These are phyloP conservation scores for Atractosteus spatula DNA, from an alignment of 2,113 vertebrate species.

Conservation along the genomic window DNA sequence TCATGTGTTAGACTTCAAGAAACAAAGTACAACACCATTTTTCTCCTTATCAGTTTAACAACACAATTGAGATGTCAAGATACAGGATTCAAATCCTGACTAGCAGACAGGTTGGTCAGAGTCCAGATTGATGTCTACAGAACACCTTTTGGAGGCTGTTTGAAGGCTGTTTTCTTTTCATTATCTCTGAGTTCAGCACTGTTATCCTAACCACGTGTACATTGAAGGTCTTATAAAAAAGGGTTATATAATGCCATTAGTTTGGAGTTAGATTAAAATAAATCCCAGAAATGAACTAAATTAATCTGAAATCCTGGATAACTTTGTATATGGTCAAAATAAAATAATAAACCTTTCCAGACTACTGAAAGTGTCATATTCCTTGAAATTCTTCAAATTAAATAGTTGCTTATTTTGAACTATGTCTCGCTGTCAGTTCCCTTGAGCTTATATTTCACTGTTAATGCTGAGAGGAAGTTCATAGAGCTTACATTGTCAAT, in stretches of 20 bases:
- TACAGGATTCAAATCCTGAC: conserved; percentile 27
- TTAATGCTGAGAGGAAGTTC: too few species aligned
- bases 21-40: too few species aligned
- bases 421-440: too few species aligned
- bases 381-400: not conserved
- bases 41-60: conserved; percentile 31
- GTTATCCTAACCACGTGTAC: not conserved
- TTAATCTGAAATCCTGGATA: not conserved
- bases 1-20: too few species aligned
- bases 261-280: not conserved
- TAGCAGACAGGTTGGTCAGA: conserved; percentile 33
- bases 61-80: conserved; percentile 42
- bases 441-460: too few species aligned
- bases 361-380: not conserved
- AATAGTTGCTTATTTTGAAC: not conserved
- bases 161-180: not conserved
- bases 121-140: conserved; percentile 43
- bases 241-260: too few species aligned
- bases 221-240: too few species aligned
- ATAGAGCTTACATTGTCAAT: too few species aligned
- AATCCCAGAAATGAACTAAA: not conserved
- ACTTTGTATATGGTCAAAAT: not conserved
- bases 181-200: not conserved
- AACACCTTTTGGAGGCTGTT: not conserved
- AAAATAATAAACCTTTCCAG: not conserved